A percentile compares a stretch with the other conserved stretches of the same genome.
These are phyloP conservation scores for Tipula confusa DNA, from an alignment of 2,888 invertebrate genomes.

Conservation along the genomic window DNA sequence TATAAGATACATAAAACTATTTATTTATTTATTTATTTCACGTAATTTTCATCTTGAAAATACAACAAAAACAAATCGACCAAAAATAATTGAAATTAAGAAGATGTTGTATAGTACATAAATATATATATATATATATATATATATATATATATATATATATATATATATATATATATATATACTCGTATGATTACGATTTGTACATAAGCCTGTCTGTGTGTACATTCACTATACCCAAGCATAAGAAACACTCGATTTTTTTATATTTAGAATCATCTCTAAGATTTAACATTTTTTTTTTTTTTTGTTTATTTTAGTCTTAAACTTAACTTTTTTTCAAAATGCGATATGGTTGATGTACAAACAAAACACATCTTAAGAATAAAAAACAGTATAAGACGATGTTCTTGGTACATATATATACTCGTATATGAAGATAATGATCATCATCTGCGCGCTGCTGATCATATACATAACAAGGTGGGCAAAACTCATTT, in stretches of 20 bases:
- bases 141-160: neutral
- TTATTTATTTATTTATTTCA: constrained; percentile 25
- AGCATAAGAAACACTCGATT: neutral
- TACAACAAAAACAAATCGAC: constrained; percentile 9
- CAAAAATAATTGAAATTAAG: constrained; percentile 8
- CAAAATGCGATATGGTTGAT: constrained; percentile 3
- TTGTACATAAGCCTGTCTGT: neutral
- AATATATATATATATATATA: neutral
- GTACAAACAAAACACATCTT: constrained; percentile 12
- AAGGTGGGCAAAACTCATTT: neutral
- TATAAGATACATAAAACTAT: neutral
- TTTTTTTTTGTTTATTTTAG: neutral
- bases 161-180: neutral
- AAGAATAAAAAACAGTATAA: constrained; percentile 5
- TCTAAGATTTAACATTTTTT: neutral
- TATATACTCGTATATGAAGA: neutral
- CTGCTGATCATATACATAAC: neutral
- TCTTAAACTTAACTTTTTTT: constrained; percentile 13
- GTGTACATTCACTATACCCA: neutral
- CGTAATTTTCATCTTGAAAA: constrained; percentile 12
- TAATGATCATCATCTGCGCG: neutral
- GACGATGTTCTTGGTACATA: neutral
- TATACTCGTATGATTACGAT: neutral
- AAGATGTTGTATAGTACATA: constrained; percentile 6
- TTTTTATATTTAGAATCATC: constrained; percentile 25